phyloP scores from a whole-genome alignment of 2,797 vertebrate species.

The Ambastaia sidthimunki region DNA sequence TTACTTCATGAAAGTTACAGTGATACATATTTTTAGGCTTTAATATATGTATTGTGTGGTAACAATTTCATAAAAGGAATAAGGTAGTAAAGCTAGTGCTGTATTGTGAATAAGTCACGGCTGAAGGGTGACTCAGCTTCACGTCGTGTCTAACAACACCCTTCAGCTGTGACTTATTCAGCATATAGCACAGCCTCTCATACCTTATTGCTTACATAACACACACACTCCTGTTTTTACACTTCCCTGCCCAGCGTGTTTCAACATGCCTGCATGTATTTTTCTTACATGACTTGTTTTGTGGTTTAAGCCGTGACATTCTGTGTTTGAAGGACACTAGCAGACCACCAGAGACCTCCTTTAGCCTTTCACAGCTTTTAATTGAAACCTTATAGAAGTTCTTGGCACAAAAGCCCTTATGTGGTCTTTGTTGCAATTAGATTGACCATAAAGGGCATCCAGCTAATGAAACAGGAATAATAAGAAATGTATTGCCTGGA shows the following conservation, averaged over 20 bases:
- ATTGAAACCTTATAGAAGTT: constrained; percentile 79
- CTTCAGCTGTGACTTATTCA: too few species aligned
- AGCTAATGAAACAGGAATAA: constrained; percentile 86
- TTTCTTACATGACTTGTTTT: constrained; percentile 37
- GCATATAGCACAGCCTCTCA: too few species aligned
- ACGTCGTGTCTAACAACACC: too few species aligned
- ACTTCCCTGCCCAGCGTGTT: not conserved
- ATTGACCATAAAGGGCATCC: constrained; percentile 83
- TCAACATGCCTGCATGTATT: constrained; percentile 5
- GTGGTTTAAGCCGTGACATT: constrained; percentile 72
- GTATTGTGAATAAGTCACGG: too few species aligned
- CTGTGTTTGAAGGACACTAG: constrained; percentile 84
- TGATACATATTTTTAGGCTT: too few species aligned
- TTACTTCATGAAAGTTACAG: too few species aligned
- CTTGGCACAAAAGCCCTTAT: constrained; percentile 76
- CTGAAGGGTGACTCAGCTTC: too few species aligned
- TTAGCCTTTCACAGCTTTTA: constrained; percentile 77
- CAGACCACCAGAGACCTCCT: constrained; percentile 73
- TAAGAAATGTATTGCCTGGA: constrained; percentile 77
- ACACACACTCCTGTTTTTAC: not conserved
- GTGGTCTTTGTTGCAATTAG: constrained; percentile 76
- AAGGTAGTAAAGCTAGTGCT: too few species aligned
- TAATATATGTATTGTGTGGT: too few species aligned
- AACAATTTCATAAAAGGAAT: too few species aligned
- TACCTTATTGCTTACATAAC: too few species aligned